These are phyloP conservation scores for Hypothenemus hampei DNA, from an alignment of 1,140 invertebrate genomes.

Conservation along the genomic window DNA sequence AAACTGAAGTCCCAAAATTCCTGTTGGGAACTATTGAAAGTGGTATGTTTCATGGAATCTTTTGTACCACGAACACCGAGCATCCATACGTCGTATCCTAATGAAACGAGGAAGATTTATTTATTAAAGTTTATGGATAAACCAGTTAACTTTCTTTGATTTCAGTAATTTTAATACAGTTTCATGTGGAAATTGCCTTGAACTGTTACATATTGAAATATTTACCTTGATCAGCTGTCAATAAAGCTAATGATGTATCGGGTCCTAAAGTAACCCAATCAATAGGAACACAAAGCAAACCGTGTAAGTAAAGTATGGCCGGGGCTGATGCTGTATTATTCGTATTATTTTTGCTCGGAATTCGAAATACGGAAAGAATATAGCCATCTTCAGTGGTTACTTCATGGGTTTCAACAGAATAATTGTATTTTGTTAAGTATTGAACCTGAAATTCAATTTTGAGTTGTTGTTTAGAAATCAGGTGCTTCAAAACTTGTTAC, in stretches of 20 bases:
- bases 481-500: no score
- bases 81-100: conserved; percentile 55
- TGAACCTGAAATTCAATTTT: conserved; percentile 3
- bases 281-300: not conserved
- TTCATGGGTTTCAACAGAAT: conserved; percentile 56
- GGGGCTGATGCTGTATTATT: not conserved
- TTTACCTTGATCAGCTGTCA: conserved; percentile 9
- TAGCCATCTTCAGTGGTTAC: conserved; percentile 67
- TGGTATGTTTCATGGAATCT: conserved; percentile 16
- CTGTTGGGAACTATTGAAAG: not conserved
- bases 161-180: not conserved
- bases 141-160: not conserved
- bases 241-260: not conserved
- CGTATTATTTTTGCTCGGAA: conserved; percentile 5
- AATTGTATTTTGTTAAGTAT: conserved; percentile 27
- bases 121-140: not conserved
- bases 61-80: conserved; percentile 51
- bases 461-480: no score
- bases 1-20: conserved; percentile 47
- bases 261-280: conserved; percentile 1
- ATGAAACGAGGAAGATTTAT: conserved; percentile 4
- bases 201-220: not conserved
- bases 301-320: conserved; percentile 1
- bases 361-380: conserved; percentile 48
- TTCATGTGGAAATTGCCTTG: not conserved